Conservation (phyloP, 2,797 vertebrate species). For the Molothrus aeneus region DNA sequence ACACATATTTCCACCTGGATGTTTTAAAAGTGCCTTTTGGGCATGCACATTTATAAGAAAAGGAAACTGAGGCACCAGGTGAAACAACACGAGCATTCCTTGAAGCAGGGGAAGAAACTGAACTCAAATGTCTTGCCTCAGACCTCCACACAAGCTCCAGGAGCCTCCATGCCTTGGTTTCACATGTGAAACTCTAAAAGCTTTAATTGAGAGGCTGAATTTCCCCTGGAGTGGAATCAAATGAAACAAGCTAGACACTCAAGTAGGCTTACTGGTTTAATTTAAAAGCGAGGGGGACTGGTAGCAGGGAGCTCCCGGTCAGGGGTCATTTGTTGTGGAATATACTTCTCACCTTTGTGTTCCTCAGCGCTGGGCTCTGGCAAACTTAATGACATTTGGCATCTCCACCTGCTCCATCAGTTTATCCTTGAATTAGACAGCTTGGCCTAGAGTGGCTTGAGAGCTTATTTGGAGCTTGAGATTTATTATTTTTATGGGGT, state of each 20-base stretch:
- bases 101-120: fast-evolving
- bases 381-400: conserved; percentile 52
- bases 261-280: conserved; percentile 60
- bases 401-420: conserved; percentile 39
- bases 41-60: neutral
- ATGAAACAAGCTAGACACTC: conserved; percentile 61
- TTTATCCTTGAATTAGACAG: conserved; percentile 5
- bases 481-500: neutral
- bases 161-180: neutral
- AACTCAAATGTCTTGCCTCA: neutral
- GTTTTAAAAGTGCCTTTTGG: neutral
- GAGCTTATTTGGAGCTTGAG: neutral
- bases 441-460: neutral
- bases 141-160: neutral
- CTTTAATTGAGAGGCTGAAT: conserved; percentile 41
- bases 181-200: conserved; percentile 40
- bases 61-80: neutral
- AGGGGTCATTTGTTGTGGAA: conserved; percentile 57
- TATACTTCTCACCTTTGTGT: conserved; percentile 53
- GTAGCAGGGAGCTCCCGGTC: conserved; percentile 36
- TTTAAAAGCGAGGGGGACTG: conserved; percentile 42
- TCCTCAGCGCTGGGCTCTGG: neutral
- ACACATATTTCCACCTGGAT: neutral
- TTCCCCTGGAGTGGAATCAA: conserved; percentile 62
- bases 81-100: neutral